These are phyloP conservation scores for Synaphobranchus kaupii DNA, from an alignment of 2,797 vertebrate species.

Conservation along the genomic window DNA sequence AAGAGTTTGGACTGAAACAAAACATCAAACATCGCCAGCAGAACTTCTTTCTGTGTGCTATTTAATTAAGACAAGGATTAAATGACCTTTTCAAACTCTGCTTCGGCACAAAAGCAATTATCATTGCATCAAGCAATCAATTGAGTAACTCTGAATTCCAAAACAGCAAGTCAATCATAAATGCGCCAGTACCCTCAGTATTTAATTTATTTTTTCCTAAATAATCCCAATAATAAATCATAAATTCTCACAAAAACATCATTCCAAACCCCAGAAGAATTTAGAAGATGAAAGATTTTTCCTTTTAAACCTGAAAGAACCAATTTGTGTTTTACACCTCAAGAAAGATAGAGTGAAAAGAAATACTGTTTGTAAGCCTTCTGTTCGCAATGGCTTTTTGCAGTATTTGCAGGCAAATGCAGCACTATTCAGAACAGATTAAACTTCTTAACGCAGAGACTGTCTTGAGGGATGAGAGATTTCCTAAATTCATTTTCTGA, in stretches of 20 bases:
- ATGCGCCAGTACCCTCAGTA: neutral
- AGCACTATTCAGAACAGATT: conserved; percentile 8
- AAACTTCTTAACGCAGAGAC: neutral
- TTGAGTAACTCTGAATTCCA: neutral
- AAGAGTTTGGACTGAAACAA: neutral
- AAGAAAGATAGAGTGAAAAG: neutral
- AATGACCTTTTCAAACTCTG: neutral
- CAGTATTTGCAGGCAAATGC: neutral
- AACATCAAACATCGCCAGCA: neutral
- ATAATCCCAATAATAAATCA: neutral
- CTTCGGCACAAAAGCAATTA: neutral
- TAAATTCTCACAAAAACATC: neutral
- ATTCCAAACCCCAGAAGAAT: neutral
- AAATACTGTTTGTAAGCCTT: neutral
- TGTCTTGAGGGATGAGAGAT: neutral
- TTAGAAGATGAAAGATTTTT: neutral
- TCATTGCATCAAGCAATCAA: neutral
- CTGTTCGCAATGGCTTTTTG: neutral
- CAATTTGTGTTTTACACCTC: neutral
- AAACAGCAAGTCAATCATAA: neutral
- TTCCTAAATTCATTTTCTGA: conserved; percentile 1
- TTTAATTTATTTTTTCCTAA: neutral
- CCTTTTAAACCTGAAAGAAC: neutral
- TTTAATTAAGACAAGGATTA: neutral
- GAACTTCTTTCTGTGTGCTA: neutral